Evolutionary conservation across 2,888 invertebrate species (phyloP).

Genomic region (Acleris emargana): DNA sequence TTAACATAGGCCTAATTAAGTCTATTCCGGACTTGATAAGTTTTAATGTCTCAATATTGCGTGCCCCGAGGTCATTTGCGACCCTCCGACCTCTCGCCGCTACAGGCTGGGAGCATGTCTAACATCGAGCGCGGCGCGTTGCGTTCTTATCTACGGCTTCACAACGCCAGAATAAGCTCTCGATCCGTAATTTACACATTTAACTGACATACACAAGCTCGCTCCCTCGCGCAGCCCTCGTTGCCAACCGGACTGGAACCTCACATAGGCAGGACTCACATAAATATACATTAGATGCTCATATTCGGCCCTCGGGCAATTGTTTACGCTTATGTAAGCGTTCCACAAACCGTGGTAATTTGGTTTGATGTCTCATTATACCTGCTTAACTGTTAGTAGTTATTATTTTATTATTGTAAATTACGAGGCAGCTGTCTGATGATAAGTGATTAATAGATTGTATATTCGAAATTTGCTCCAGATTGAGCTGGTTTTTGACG

Average conservation of each 20-base stretch:
- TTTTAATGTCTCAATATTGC: conserved; percentile 70
- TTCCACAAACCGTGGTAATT: conserved; percentile 56
- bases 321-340: conserved; percentile 51
- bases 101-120: conserved; percentile 31
- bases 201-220: conserved; percentile 43
- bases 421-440: conserved; percentile 59
- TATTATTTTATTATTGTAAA: conserved; percentile 68
- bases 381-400: conserved; percentile 61
- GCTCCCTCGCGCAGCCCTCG: conserved; percentile 53
- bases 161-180: conserved; percentile 33
- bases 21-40: conserved; percentile 68
- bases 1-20: conserved; percentile 69
- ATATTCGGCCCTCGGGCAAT: conserved; percentile 51
- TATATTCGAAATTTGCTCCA: conserved; percentile 64
- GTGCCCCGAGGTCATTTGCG: conserved; percentile 61
- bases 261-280: conserved; percentile 53
- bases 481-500: conserved; percentile 58
- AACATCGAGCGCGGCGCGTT: conserved; percentile 27
- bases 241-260: conserved; percentile 56
- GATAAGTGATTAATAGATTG: conserved; percentile 60
- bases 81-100: conserved; percentile 17
- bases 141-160: conserved; percentile 26
- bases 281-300: conserved; percentile 47
- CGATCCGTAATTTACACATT: conserved; percentile 40
- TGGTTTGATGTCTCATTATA: conserved; percentile 66